Percentiles rank a stretch among this genome's conserved stretches.
Evolutionary conservation across 2,113 vertebrate genomes (phyloP).

Genomic region (Chlorocebus sabaeus): DNA sequence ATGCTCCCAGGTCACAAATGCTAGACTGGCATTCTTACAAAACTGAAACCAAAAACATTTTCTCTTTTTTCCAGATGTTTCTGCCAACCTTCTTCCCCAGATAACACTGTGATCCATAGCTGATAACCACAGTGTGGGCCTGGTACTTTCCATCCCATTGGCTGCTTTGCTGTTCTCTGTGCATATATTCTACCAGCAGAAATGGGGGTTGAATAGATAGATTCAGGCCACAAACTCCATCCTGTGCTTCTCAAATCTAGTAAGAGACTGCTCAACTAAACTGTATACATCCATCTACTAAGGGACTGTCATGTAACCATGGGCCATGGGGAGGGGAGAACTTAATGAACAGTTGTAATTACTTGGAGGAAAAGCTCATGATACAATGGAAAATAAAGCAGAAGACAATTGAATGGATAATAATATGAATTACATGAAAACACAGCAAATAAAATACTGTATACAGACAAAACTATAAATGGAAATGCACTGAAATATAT

Average conservation of each 20-base stretch:
- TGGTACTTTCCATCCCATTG: not conserved
- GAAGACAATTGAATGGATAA: not conserved
- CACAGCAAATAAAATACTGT: not conserved
- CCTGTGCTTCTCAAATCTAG: not conserved
- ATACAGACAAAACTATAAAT: not conserved
- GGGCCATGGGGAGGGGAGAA: not conserved
- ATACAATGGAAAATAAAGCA: not conserved
- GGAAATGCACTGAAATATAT: not conserved
- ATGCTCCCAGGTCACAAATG: not conserved
- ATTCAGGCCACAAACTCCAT: not conserved
- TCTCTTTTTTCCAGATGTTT: not conserved
- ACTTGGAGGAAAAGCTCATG: not conserved
- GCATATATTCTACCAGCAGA: not conserved
- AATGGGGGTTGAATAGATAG: not conserved
- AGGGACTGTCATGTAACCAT: not conserved
- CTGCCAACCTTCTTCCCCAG: not conserved
- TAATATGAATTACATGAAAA: not conserved
- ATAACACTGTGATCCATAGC: not conserved
- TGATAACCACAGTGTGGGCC: not conserved
- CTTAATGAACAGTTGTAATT: constrained; percentile 13
- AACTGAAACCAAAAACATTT: not conserved
- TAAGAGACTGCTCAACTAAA: constrained; percentile 9
- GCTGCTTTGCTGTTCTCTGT: not conserved
- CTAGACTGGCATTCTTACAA: not conserved
- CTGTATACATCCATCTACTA: not conserved